Evolutionary conservation across 2,113 vertebrate species (phyloP).

Genomic region (Camarhynchus parvulus): DNA sequence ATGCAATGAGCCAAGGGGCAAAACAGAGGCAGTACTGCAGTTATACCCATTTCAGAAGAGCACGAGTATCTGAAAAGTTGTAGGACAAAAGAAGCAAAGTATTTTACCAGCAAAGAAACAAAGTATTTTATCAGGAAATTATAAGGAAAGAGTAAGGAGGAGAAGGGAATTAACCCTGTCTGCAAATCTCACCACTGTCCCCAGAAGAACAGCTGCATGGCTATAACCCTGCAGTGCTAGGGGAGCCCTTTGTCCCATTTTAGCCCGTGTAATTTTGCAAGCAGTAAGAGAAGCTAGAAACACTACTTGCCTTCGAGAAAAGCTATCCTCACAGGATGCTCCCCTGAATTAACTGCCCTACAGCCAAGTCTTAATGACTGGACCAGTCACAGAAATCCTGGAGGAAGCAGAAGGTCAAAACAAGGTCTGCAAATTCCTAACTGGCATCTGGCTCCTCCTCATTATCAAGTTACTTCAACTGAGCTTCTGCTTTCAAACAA

Average conservation of each 20-base stretch:
- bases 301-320: neutral
- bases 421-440: neutral
- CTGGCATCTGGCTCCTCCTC: slow-evolving; percentile 38
- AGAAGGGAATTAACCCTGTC: neutral
- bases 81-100: neutral
- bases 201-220: neutral
- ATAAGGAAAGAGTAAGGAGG: neutral
- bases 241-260: neutral
- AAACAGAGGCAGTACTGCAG: neutral
- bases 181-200: neutral
- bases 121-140: neutral
- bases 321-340: neutral
- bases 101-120: neutral
- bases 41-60: neutral
- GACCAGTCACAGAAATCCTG: neutral
- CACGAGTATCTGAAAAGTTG: neutral
- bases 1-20: neutral
- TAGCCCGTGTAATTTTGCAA: neutral
- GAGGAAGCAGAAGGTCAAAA: slow-evolving; percentile 16
- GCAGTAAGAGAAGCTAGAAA: neutral
- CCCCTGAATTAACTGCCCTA: neutral
- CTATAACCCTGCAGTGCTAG: neutral
- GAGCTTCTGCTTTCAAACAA: slow-evolving; percentile 27
- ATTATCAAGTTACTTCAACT: slow-evolving; percentile 24
- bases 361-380: neutral